phyloP scores from a whole-genome alignment of 1,140 invertebrate species.

The Drosophila saltans region DNA sequence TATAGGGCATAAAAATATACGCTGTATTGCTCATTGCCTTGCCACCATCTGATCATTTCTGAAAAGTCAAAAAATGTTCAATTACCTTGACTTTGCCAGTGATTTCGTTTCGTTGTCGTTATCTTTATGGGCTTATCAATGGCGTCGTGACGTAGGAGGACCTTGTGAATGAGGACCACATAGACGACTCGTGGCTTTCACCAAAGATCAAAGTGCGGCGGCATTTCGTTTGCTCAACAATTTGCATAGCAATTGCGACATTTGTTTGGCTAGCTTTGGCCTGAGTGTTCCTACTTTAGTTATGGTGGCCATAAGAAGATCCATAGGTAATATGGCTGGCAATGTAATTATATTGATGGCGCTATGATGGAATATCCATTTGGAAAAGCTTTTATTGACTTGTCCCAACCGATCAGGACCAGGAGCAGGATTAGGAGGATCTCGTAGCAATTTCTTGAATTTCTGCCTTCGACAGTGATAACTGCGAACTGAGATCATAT shows the following conservation, averaged over 20 bases:
- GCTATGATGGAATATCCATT: constrained; percentile 93
- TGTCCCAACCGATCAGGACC: constrained; percentile 90
- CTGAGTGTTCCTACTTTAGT: constrained; percentile 85
- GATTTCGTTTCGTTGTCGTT: constrained; percentile 1
- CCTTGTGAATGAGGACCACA: not conserved
- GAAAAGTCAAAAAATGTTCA: constrained; percentile 1
- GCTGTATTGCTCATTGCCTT: constrained; percentile 11
- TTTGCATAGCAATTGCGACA: constrained; percentile 52
- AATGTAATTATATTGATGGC: constrained; percentile 90
- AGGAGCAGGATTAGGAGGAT: no score
- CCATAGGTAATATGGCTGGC: constrained; percentile 86
- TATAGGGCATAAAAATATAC: no score
- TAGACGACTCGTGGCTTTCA: constrained; percentile 7
- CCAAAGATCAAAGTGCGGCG: constrained; percentile 74
- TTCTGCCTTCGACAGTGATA: constrained; percentile 88
- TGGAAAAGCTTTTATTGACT: constrained; percentile 94
- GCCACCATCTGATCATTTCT: not conserved
- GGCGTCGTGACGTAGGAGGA: constrained; percentile 23
- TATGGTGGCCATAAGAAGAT: constrained; percentile 91
- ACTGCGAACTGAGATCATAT: constrained; percentile 89
- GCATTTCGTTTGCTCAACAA: constrained; percentile 66
- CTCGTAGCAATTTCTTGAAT: constrained; percentile 84
- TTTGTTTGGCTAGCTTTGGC: constrained; percentile 64
- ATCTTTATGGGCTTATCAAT: constrained; percentile 29
- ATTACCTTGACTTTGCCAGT: constrained; percentile 14